Evolutionary conservation across 2,888 invertebrate species (phyloP), one percentile per base, ranked within the genome.

Genomic region (Tetranychus piercei): DNA sequence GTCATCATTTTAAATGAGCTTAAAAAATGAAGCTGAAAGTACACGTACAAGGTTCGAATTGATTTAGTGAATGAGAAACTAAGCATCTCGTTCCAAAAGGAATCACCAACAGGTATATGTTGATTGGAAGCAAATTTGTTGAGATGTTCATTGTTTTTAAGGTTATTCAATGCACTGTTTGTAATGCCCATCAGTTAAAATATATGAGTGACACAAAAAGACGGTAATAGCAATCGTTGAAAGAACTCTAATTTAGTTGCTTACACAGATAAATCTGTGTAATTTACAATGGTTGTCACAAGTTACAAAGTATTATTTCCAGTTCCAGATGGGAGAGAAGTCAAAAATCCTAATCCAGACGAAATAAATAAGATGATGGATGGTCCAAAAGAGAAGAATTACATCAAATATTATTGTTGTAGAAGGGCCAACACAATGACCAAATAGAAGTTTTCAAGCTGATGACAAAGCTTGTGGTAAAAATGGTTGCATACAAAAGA

Each of bases 61-160:
- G 78, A 76, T 55, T 76, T 88, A 65, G 87, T 87, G 79, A 94
- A 89, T 78, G 93, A 91, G 81, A 94, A 99, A 0, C 94, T 90
- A 65, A 99, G 85, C 78, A 99, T 87, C 78, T 89, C 88, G 81
- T 92, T 92, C 97, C 97, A 99, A 82, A 92, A 95, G 0, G 90
- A 89, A 81, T 94, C 91, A 82, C 92, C 92, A 8, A 88, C 87
- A 6, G 89, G 87, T 79, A 99, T 89, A 65, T 88, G 85, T 78
- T 92, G 89, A 65, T 87, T 85, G 0, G 92, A 89, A 77, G 90
- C 89, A 81, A 96, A 91, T 77, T 87, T 86, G 77, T 86, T 85
- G 72, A 96, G 84, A 81, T 89, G 88, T 80, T 90, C 89, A 83
- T 95, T 96, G 77, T 80, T 80, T 44, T 88, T 86, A 78, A 95